Conservation (phyloP, 2,113 vertebrate species). For the Calidris pygmaea region DNA sequence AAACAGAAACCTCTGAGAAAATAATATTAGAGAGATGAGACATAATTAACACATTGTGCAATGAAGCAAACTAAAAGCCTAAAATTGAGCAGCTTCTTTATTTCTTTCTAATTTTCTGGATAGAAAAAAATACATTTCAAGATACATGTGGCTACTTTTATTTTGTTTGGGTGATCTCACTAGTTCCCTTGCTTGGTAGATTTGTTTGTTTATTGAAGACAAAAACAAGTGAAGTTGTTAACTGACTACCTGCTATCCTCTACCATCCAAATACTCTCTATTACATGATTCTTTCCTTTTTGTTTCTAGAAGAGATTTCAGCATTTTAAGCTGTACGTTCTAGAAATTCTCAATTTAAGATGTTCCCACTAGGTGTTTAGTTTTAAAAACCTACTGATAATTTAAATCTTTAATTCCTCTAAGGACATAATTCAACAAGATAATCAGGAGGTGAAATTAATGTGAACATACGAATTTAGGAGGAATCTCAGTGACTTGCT, state of each 20-base stretch:
- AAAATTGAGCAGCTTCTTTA: not conserved
- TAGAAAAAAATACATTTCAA: not conserved
- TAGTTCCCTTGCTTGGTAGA: not conserved
- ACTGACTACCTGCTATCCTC: not conserved
- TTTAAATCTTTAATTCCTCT: not conserved
- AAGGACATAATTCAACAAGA: not conserved
- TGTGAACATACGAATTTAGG: not conserved
- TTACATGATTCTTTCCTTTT: not conserved
- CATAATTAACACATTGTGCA: not conserved
- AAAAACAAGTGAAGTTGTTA: not conserved
- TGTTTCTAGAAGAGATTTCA: not conserved
- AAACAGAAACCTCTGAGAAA: not conserved
- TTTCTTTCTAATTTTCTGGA: not conserved
- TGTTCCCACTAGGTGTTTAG: not conserved
- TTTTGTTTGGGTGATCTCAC: not conserved
- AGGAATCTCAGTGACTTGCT: not conserved
- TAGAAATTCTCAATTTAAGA: not conserved
- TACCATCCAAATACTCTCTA: not conserved
- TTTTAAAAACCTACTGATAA: not conserved
- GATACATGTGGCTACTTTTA: not conserved
- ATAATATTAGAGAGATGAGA: not conserved
- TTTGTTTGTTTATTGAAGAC: not conserved
- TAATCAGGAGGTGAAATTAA: not conserved
- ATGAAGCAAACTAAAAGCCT: not conserved
- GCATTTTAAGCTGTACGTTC: not conserved